Base-by-base conservation (phyloP, 2,797 vertebrate genomes). In the Falco rusticolus region DNA sequence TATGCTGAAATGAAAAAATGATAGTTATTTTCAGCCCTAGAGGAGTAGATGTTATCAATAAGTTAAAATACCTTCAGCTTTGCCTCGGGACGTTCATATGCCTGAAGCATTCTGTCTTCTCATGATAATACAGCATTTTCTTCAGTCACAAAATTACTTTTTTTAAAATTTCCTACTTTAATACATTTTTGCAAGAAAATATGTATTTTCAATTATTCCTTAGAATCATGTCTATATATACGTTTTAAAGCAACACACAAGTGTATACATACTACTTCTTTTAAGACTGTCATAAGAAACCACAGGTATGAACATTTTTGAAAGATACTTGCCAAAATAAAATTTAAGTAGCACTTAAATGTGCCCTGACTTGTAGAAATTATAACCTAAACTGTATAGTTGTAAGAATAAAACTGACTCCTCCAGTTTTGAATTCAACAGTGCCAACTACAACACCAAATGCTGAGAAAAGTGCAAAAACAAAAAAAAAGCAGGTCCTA, bases 1-100 rank as follows among this genome's bases (percentile, higher is more conserved):
- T 69, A 89, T 20, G 69, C 57, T 48, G 47, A 91, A 94, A 89
- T 94, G 34, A 95, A 97, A 93, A 84, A 89, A 74, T 69, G 16
- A 66, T 28, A 92, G 83, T 53, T 48, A 87, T 80, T 94, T 87
- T 74, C 79, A 94, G 84, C 94, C 87, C 85, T n/a, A 80, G 14
- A 90, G 94, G 94, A 95, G 69, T 28, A 93, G 86, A 94, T 86
- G 82, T 66, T 97, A 97, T 97, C 97, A 97, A 96, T 97, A 98
- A 97, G 94, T 97, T 95, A 98, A 97, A 97, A 95, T 89, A 97
- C 96, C 96, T 93, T 97, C 87, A 98, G 97, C 88, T 96, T 97
- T 97, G 97, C 97, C 97, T 97, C 85, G 6, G 96, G 97, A 97
- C 92, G 89, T 97, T 97, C 97, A 96, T 71, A 94, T 66, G 97